These are phyloP conservation scores for Myiotriccus ornatus DNA, from an alignment of 2,797 vertebrate genomes.

Conservation along the genomic window DNA sequence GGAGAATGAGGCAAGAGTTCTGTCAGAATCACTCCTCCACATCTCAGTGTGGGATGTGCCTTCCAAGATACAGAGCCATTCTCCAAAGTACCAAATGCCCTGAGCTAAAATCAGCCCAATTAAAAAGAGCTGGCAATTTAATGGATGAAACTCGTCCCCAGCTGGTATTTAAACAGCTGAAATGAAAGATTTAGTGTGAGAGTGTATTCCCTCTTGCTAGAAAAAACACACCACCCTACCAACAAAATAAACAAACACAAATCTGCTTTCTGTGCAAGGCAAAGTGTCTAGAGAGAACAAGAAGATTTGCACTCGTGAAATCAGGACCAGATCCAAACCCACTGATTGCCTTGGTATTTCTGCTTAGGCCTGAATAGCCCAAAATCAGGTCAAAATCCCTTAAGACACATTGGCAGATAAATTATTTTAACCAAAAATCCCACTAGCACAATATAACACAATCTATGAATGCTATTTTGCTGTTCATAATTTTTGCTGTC, in stretches of 20 bases:
- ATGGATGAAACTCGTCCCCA: neutral
- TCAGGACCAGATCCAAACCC: neutral
- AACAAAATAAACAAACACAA: neutral
- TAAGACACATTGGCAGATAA: neutral
- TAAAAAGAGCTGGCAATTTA: slow-evolving; percentile 19
- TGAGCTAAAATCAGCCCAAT: slow-evolving; percentile 23
- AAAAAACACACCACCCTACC: neutral
- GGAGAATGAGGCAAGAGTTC: slow-evolving; percentile 47
- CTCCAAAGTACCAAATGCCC: neutral
- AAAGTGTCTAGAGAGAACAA: neutral
- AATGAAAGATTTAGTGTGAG: slow-evolving; percentile 8
- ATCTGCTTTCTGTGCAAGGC: neutral
- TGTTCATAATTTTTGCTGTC: neutral
- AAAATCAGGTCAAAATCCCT: neutral
- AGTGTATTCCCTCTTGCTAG: neutral
- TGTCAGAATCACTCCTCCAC: slow-evolving; percentile 51
- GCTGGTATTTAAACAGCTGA: slow-evolving; percentile 23
- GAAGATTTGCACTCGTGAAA: neutral
- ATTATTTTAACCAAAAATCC: neutral
- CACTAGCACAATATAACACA: neutral
- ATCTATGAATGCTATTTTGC: neutral
- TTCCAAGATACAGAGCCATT: neutral
- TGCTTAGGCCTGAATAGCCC: neutral
- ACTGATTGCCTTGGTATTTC: neutral
- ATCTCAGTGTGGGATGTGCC: slow-evolving; percentile 15